Evolutionary conservation across 2,888 invertebrate species (phyloP).

Genomic region (Uloborus plumipes): DNA sequence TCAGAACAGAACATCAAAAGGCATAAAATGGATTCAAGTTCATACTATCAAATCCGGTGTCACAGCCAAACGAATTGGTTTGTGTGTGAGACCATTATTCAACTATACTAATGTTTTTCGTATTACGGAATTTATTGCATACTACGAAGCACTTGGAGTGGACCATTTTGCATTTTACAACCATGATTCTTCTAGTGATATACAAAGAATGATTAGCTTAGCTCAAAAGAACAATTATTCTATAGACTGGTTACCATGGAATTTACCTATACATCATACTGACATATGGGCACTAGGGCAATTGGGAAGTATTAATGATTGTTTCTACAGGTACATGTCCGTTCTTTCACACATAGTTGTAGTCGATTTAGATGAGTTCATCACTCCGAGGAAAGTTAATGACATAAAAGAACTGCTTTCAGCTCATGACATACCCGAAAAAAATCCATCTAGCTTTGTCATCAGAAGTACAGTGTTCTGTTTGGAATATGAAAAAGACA

Average conservation of each 20-base stretch:
- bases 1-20: slow-evolving; percentile 17
- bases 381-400: slow-evolving; percentile 36
- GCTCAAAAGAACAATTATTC: slow-evolving; percentile 19
- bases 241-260: slow-evolving; percentile 47
- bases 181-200: not conserved
- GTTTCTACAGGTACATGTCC: slow-evolving; percentile 41
- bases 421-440: not conserved
- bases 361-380: slow-evolving; percentile 60
- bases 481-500: slow-evolving; percentile 24
- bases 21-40: slow-evolving; percentile 22
- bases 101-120: slow-evolving; percentile 67
- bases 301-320: slow-evolving; percentile 58
- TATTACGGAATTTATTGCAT: slow-evolving; percentile 68
- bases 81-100: slow-evolving; percentile 69
- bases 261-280: slow-evolving; percentile 15
- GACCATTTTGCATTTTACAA: slow-evolving; percentile 53
- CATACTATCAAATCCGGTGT: not conserved
- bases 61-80: slow-evolving; percentile 42
- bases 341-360: slow-evolving; percentile 25
- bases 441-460: slow-evolving; percentile 23
- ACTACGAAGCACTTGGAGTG: slow-evolving; percentile 66
- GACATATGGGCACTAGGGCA: slow-evolving; percentile 59
- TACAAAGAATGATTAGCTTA: slow-evolving; percentile 3
- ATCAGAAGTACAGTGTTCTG: slow-evolving; percentile 48
- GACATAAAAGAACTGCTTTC: slow-evolving; percentile 29